Evolutionary conservation across 1,140 invertebrate species (phyloP), one percentile per base, ranked within the genome.

Genomic region (Drosophila athabasca): DNA sequence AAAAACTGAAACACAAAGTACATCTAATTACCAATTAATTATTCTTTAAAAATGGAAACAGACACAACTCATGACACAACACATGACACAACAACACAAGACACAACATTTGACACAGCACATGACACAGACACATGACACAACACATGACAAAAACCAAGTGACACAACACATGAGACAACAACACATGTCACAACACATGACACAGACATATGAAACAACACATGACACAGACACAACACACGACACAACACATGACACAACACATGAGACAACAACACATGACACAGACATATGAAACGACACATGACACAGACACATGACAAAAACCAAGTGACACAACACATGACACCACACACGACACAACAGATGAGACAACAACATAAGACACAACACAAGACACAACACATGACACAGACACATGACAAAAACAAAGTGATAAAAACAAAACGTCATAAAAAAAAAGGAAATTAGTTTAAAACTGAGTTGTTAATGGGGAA

Each of bases 1-100:
- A 85, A 78, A 87, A 87, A 83, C 78, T 76, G 81, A 85, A 90
- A 90, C 85, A 90, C 81, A 83, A 89, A 89, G 54, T 87, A 87
- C 65, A 75, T 83, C 67, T 85, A 79, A 64, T 82, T 72, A 90
- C 54, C 48, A 68, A 83, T 79, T 71, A 76, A 64, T 54, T 54
- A 59, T 66, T 62, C 49, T 69, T 69, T 69, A 69, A 69, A 69
- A 69, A 69, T 66, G 48, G 70, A 66, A 62, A 70, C 53, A 66
- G 51, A 77, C 17, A 3, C 11, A 39, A 39, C 35, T 13, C 11
- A 71, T 60, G 67, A 69, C 78, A 82, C 17, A 19, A 19, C n/a
- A 76, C n/a, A n/a, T n/a, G n/a, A n/a, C n/a, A 68, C 45, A 76
- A 3, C 9, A 39, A 39, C 35, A 39, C 35, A 71, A 57, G 67